Base-by-base conservation (phyloP, 2,797 vertebrate genomes). In the Myripristis murdjan region DNA sequence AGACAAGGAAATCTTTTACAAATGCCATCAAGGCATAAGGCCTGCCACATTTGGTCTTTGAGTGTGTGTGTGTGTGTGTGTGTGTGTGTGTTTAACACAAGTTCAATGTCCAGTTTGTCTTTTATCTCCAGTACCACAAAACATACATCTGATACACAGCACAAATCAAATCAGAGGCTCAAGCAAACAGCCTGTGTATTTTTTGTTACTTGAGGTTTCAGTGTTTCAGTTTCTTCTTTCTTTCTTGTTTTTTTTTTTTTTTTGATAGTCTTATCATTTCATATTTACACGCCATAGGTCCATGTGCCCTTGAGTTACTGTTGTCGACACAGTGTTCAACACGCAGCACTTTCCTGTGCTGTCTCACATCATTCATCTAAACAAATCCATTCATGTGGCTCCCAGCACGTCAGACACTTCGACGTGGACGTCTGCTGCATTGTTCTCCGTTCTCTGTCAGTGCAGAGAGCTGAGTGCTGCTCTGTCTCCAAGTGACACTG, bases 41-140 rank as follows among this genome's bases (percentile, higher is more conserved):
- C n/a, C 55, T 41, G 37, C 18, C 0, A 16, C 46, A 23, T 52
- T 70, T 28, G 26, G 22, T 78, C 66, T 52, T 64, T 33, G 81
- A 85, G 37, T 31, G 73, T 63, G 47, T 56, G 64, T 52, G 81
- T 85, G 37, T 31, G 73, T 63, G 47, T 56, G 64, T 52, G 6
- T 18, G 46, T 35, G 20, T 73, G 64, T 78, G 47, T 72, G 35
- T 48, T 37, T 58, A 74, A 70, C 22, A 31, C 37, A 28, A 33
- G 5, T 79, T 87, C 82, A 81, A 69, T 71, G 52, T 86, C 69
- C 75, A 77, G 59, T 63, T 87, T 82, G 33, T 61, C 43, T 82
- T 82, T 64, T 64, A 62, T 65, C 76, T 81, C 64, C 46, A 73
- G 86, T 88, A 86, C 85, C 87, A 80, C 76, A 80, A 70, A 83